Evolutionary conservation across 2,888 invertebrate species (phyloP).

Genomic region (Capitulum mitella): DNA sequence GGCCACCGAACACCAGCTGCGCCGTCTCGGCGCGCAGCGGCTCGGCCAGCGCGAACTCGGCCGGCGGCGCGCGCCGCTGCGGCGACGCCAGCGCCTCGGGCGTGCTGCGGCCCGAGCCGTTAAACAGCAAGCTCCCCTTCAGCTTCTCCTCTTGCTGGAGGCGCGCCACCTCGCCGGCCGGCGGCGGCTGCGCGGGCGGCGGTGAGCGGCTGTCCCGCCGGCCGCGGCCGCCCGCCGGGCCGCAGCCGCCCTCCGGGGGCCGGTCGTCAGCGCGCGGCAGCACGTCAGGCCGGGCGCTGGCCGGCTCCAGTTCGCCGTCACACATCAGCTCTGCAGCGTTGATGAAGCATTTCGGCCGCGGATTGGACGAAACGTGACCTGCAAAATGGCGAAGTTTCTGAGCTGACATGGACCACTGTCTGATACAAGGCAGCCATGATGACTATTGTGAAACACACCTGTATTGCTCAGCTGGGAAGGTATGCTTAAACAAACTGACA

Average conservation of each 20-base stretch:
- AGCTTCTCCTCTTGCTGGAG: constrained; percentile 8
- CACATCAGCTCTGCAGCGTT: neutral
- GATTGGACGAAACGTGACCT: too few species aligned
- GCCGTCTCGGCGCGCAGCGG: neutral
- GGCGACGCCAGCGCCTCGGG: neutral
- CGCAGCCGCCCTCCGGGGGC: neutral
- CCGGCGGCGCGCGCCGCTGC: neutral
- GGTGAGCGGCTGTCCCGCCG: neutral
- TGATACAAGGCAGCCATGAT: too few species aligned
- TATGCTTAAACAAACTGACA: too few species aligned
- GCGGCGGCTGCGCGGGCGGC: neutral
- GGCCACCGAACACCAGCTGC: neutral
- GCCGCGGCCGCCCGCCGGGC: too few species aligned
- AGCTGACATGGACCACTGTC: too few species aligned
- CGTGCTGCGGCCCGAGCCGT: neutral
- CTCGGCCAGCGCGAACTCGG: neutral
- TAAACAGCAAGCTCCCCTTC: constrained; percentile 12
- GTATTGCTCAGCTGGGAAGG: too few species aligned
- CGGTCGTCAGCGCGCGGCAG: neutral
- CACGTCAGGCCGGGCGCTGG: neutral
- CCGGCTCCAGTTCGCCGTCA: neutral
- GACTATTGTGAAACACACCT: too few species aligned
- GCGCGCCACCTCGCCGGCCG: neutral
- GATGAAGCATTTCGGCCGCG: neutral
- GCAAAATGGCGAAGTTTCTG: too few species aligned